These are phyloP conservation scores for Etheostoma spectabile DNA, from an alignment of 2,113 vertebrate genomes.

Conservation along the genomic window DNA sequence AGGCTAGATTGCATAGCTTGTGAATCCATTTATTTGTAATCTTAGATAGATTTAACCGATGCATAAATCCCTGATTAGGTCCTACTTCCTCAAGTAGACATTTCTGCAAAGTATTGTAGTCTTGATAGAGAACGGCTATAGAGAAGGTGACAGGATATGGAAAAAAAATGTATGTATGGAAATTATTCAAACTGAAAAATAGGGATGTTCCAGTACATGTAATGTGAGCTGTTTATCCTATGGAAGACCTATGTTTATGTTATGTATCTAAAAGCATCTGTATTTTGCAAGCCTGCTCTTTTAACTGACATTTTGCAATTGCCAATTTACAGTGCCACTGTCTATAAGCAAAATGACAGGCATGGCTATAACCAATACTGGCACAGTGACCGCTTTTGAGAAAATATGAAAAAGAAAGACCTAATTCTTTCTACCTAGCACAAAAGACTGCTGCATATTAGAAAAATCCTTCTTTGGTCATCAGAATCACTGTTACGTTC, in stretches of 20 bases:
- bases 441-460: background rate
- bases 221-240: background rate
- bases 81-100: background rate
- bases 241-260: background rate
- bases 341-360: constrained; percentile 45
- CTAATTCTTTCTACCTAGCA: background rate
- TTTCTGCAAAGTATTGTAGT: background rate
- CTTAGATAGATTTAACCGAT: background rate
- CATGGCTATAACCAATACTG: constrained; percentile 33
- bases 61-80: background rate
- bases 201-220: background rate
- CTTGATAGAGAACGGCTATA: background rate
- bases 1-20: background rate
- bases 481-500: background rate
- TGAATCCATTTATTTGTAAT: background rate
- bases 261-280: constrained; percentile 26
- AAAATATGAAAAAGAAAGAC: constrained; percentile 7
- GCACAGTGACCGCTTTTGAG: constrained; percentile 17
- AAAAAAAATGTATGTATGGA: background rate
- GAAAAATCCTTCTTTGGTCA: too few relatives aligned
- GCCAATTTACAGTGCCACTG: constrained; percentile 53
- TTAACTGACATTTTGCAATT: constrained; percentile 62
- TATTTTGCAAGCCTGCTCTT: constrained; percentile 28
- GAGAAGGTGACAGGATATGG: background rate
- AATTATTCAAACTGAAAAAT: background rate